Evolutionary conservation across 1,140 invertebrate genomes (phyloP), one percentile per base, ranked within the genome.

Genomic region (Argopecten irradians): DNA sequence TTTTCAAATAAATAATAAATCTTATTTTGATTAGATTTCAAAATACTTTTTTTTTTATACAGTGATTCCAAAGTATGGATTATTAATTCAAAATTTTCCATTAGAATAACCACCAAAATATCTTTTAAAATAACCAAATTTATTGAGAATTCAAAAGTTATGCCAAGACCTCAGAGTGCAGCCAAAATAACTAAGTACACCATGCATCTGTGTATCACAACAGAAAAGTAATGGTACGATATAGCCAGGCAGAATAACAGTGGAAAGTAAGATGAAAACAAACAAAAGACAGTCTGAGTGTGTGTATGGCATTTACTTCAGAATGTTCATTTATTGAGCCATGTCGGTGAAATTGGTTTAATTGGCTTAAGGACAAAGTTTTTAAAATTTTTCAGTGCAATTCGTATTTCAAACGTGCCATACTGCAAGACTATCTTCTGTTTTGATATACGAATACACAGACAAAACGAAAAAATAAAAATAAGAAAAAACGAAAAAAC

Each of bases 401-500:
- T 8, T 46, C 43, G 1, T 16, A 19, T 46, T 46, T 19, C 43
- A 46, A 46, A 46, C 43, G 55, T 28, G n/a, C 55, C 22, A 28
- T 71, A n/a, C n/a, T n/a, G n/a, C n/a, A n/a, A 71, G 7, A 3
- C 55, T 71, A n/a, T 71, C 55, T 71, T 71, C 28, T 71, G 16
- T 28, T 16, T 11, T 5, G 28, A 71, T 71, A 71, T 71, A 71
- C n/a, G 55, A 71, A 71, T 71, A 71, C 43, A 55, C 55, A 71
- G 55, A 71, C 55, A 71, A 46, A 71, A 71, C 55, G n/a, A 71
- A 71, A 71, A 71, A 71, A 71, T 71, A n/a, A 71, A 71, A 71
- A 71, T 71, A 71, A 71, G 55, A 71, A 71, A 55, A 71, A 71
- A 71, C 55, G n/a, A n/a, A n/a, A n/a, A n/a, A n/a, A n/a, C n/a